Base-by-base conservation (phyloP, 2,797 vertebrate species). In the Triplophysa bombifrons region DNA sequence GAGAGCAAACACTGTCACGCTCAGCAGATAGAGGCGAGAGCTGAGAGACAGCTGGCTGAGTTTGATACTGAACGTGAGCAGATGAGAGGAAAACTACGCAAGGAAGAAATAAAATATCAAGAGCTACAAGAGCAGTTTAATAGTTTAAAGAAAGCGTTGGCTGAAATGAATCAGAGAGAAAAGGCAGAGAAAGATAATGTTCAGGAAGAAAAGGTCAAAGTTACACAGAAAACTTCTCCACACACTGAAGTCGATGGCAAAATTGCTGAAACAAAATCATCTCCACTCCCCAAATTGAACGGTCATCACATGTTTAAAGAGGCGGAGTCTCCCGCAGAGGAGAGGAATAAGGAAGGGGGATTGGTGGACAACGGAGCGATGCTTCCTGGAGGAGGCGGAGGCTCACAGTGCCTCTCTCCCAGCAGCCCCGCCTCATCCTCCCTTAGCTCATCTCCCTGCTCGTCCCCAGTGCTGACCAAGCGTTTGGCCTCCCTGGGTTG, bases 371-470 rank as follows among this genome's bases (percentile, higher is more conserved):
- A 95, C 4, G 96, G 95, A 17, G 19, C 88, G 3, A 95, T 96
- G 86, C 96, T 69, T 14, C 41, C 94, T 5, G 96, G 95, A 2
- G 92, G 86, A 70, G 88, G 86, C 80, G 86, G 72, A 1, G 68
- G 89, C 78, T 85, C 86, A 46, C 88, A 85, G 84, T 92, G 93
- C 3, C 94, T 92, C 48, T 98, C 98, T 12, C 98, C 97, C 51
- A 93, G 95, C 86, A 92, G 95, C 92, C 97, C 97, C 0, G 95
- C 96, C 34, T 94, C 97, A 51, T 98, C 97, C 68, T 98, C 98
- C 0, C 95, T 98, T 30, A 96, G 96, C 0, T 96, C 96, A 8
- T 99, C 98, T 2, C 98, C 98, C 7, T 94, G 96, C 86, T 98
- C 97, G 14, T 99, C 98, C 0, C 98, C 98, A 0, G 94, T 98